Evolutionary conservation across 2,797 vertebrate species (phyloP), one percentile per base, ranked within the genome.

Genomic region (Chaunax sp.): DNA sequence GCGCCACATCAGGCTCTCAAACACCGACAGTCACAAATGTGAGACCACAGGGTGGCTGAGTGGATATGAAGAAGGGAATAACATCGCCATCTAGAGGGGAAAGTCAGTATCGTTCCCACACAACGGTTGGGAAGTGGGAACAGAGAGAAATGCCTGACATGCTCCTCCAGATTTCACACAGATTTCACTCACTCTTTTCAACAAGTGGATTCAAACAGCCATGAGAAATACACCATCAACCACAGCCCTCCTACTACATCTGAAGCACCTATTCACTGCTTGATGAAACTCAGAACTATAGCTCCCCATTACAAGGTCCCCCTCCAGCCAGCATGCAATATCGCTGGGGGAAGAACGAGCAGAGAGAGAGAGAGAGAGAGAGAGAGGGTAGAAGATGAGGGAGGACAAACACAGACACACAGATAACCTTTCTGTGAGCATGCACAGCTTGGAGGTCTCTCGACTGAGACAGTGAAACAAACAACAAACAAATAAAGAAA

Each of bases 51-150:
- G 33, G 37, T 0, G 16, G 37, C 22, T 0, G 46, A 40, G 53
- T 0, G 22, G 40, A 59, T 26, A 54, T 20, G 40, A 87, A 90
- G 50, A 73, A 62, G 92, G 89, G 90, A 87, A 87, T 85, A 86
- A 89, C 78, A 91, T 76, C 89, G 85, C 92, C 93, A 93, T 92
- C 93, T 87, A 91, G 84, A 90, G 92, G 90, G 67, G 5, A 0
- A 8, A 45, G 1, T 12, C 16, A 3, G 61, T 53, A 65, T 45
- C 3, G 38, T 65, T 40, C 41, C 11, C 69, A 37, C 40, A 46
- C 50, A 30, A 41, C 25, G 9, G n/a, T n/a, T n/a, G n/a, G n/a
- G n/a, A n/a, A n/a, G 37, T 35, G 4, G 5, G 51, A 41, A n/a
- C 11, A 68, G 14, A 38, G n/a, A n/a, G 75, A 77, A 68, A 23